A percentile compares a stretch with the other conserved stretches of the same genome.
phyloP scores from a whole-genome alignment of 2,888 invertebrate species.

The Sycophila texana region DNA sequence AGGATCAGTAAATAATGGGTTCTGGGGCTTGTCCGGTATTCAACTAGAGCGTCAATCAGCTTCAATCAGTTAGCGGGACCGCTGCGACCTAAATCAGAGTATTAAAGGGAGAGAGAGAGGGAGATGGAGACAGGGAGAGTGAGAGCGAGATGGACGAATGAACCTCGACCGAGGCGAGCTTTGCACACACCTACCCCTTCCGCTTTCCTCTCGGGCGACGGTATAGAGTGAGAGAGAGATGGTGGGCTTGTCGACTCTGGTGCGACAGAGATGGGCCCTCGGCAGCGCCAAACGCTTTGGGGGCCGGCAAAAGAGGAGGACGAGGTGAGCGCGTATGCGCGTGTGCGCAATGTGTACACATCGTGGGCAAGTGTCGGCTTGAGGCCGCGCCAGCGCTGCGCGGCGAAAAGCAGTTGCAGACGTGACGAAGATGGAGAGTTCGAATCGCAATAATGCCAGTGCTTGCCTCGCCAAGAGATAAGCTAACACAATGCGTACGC shows the following conservation, averaged over 20 bases:
- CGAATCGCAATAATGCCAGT: conserved; percentile 49
- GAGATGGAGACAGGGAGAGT: too few relatives aligned
- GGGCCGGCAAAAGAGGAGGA: background rate
- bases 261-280: background rate
- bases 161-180: conserved; percentile 19
- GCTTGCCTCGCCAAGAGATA: background rate
- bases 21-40: conserved; percentile 70
- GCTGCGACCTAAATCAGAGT: conserved; percentile 70
- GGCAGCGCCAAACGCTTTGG: background rate
- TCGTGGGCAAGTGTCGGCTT: conserved; percentile 7
- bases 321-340: background rate
- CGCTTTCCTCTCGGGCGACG: background rate
- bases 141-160: conserved; percentile 44
- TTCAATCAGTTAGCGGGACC: conserved; percentile 71
- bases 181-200: conserved; percentile 7
- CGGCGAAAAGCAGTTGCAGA: conserved; percentile 4
- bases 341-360: background rate
- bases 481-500: background rate
- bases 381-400: background rate
- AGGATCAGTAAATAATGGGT: conserved; percentile 72
- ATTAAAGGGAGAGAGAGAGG: conserved; percentile 53
- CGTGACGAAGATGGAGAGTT: conserved; percentile 52
- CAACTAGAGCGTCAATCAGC: conserved; percentile 73
- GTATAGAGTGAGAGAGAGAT: conserved; percentile 12
- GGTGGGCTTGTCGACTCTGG: background rate